Evolutionary conservation across 2,797 vertebrate genomes (phyloP).

Genomic region (Cossypha caffra): DNA sequence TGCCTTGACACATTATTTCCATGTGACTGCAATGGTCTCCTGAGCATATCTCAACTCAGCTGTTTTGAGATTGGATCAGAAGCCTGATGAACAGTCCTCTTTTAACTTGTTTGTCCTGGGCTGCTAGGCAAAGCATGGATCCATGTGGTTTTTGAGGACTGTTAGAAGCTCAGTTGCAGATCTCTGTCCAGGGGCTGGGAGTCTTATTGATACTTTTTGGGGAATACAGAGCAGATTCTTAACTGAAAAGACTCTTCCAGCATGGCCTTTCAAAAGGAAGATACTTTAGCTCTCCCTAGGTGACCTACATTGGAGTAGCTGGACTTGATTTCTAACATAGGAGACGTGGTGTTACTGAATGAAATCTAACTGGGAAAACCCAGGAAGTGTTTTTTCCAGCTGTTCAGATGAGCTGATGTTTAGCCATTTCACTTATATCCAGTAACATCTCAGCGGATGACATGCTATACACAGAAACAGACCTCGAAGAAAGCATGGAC

Average conservation of each 20-base stretch:
- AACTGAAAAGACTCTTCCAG: neutral
- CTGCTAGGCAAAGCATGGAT: neutral
- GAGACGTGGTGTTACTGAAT: fast-evolving
- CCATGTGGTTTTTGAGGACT: neutral
- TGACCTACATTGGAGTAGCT: neutral
- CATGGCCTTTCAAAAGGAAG: neutral
- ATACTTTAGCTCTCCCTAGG: neutral
- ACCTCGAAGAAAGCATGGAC: conserved; percentile 97
- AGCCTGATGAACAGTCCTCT: neutral
- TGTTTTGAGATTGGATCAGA: neutral
- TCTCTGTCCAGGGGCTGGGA: neutral
- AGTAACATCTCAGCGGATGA: conserved; percentile 98
- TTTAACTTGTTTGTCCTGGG: neutral
- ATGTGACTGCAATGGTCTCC: neutral
- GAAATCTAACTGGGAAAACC: neutral
- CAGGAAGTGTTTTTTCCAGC: neutral
- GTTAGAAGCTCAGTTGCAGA: neutral
- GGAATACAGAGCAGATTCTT: neutral
- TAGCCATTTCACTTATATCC: conserved; percentile 14
- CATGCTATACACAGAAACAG: conserved; percentile 96
- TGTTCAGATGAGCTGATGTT: neutral
- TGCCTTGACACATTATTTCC: neutral
- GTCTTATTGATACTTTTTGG: neutral
- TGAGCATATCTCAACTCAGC: neutral
- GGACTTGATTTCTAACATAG: neutral